A percentile compares a stretch with the other conserved stretches of the same genome.
phyloP scores from a whole-genome alignment of 2,113 vertebrate genomes.

The Cynocephalus volans region DNA sequence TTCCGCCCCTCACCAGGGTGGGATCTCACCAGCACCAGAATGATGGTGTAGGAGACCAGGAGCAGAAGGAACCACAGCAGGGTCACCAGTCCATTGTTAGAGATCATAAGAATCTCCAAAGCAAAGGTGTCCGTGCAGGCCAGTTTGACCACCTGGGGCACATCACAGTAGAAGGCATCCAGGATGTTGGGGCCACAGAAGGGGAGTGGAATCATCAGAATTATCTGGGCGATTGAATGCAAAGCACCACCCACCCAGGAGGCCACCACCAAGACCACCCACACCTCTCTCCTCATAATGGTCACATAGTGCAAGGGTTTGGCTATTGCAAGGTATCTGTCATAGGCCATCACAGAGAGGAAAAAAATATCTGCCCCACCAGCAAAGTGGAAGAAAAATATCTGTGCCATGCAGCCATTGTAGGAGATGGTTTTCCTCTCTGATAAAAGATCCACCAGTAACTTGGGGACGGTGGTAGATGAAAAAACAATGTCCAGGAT shows the following conservation, averaged over 20 bases:
- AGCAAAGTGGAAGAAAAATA: slow-evolving; percentile 82
- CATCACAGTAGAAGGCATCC: slow-evolving; percentile 82
- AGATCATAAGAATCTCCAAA: slow-evolving; percentile 78
- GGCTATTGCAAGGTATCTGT: slow-evolving; percentile 81
- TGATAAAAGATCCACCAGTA: slow-evolving; percentile 77
- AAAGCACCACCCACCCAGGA: slow-evolving; percentile 80
- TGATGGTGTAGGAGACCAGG: slow-evolving; percentile 70
- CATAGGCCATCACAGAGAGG: slow-evolving; percentile 83
- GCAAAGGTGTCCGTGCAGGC: slow-evolving; percentile 66
- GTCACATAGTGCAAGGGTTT: slow-evolving; percentile 79
- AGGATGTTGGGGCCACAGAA: slow-evolving; percentile 79
- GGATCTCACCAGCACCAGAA: slow-evolving; percentile 69
- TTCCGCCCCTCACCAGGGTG: slow-evolving; percentile 30
- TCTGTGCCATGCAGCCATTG: slow-evolving; percentile 77
- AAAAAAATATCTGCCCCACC: slow-evolving; percentile 79
- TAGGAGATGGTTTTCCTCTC: slow-evolving; percentile 80
- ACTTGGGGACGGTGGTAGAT: slow-evolving; percentile 76
- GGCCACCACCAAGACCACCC: slow-evolving; percentile 70
- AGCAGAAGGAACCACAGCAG: slow-evolving; percentile 78
- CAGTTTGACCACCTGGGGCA: slow-evolving; percentile 80
- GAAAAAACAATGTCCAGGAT: slow-evolving; percentile 78
- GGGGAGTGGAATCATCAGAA: slow-evolving; percentile 73
- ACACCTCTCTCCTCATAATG: slow-evolving; percentile 75
- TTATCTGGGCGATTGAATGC: slow-evolving; percentile 75
- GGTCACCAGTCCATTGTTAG: slow-evolving; percentile 78